Evolutionary conservation across 2,888 invertebrate genomes (phyloP).

Genomic region (Liodrosophila aerea): DNA sequence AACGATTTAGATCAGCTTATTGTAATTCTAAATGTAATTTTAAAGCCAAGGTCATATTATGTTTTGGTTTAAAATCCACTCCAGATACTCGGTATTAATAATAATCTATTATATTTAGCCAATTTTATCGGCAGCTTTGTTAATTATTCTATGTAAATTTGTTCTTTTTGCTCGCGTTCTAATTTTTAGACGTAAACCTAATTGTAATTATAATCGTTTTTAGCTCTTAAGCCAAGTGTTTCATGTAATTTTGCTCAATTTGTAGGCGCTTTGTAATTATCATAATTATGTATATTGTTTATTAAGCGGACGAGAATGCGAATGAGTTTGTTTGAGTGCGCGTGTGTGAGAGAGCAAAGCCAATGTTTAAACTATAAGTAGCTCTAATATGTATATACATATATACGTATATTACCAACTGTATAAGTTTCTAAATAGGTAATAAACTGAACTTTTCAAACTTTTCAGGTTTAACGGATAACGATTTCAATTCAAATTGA

Average conservation of each 20-base stretch:
- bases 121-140: constrained; percentile 35
- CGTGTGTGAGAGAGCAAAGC: constrained; percentile 53
- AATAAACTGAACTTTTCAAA: constrained; percentile 38
- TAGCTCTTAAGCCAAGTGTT: constrained; percentile 54
- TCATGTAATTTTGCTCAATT: constrained; percentile 71
- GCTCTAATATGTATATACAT: constrained; percentile 57
- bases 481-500: no score
- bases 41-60: constrained; percentile 2
- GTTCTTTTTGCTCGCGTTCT: constrained; percentile 37
- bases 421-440: constrained; percentile 49
- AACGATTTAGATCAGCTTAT: constrained; percentile 21
- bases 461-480: constrained; percentile 11
- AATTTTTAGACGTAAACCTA: constrained; percentile 17
- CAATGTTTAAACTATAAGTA: constrained; percentile 71
- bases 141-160: constrained; percentile 37
- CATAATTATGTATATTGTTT: constrained; percentile 34
- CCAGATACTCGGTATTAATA: constrained; percentile 38
- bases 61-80: constrained; percentile 16
- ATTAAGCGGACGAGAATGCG: constrained; percentile 9
- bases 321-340: not conserved
- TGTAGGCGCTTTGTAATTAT: constrained; percentile 62
- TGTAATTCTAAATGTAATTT: constrained; percentile 11
- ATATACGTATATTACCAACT: constrained; percentile 37
- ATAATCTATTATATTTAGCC: constrained; percentile 23
- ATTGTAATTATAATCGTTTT: constrained; percentile 2